A percentile compares a stretch with the other conserved stretches of the same genome.
Conservation (phyloP, 1,140 invertebrate species). For the Nomia melanderi region DNA sequence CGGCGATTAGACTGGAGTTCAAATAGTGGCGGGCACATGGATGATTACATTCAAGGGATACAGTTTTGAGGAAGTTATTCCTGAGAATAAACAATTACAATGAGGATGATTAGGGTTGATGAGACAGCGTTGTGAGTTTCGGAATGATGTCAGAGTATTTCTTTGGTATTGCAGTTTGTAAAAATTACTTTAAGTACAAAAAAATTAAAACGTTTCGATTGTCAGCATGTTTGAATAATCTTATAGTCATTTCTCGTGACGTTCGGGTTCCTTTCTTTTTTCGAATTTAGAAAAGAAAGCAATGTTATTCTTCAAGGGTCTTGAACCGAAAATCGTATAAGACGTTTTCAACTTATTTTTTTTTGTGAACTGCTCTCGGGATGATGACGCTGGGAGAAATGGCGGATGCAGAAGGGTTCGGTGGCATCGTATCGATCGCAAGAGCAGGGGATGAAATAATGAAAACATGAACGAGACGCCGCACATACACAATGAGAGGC, state of each 20-base stretch:
- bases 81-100: background rate
- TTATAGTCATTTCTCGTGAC: too few relatives aligned
- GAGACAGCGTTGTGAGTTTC: background rate
- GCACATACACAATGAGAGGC: conserved; percentile 43
- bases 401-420: background rate
- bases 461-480: conserved; percentile 38
- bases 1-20: background rate
- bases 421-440: background rate
- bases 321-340: too few relatives aligned
- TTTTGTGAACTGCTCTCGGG: too few relatives aligned
- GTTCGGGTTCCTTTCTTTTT: too few relatives aligned
- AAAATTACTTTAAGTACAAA: too few relatives aligned
- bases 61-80: background rate
- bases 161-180: too few relatives aligned
- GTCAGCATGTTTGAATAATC: too few relatives aligned
- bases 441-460: conserved; percentile 6
- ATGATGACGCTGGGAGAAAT: background rate
- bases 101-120: background rate
- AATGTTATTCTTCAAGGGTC: too few relatives aligned
- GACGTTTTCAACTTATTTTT: background rate
- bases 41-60: background rate
- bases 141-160: background rate
- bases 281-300: too few relatives aligned
- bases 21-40: background rate
- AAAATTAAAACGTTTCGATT: too few relatives aligned